Conservation (phyloP, 2,888 invertebrate genomes). For the Ophraella communa region DNA sequence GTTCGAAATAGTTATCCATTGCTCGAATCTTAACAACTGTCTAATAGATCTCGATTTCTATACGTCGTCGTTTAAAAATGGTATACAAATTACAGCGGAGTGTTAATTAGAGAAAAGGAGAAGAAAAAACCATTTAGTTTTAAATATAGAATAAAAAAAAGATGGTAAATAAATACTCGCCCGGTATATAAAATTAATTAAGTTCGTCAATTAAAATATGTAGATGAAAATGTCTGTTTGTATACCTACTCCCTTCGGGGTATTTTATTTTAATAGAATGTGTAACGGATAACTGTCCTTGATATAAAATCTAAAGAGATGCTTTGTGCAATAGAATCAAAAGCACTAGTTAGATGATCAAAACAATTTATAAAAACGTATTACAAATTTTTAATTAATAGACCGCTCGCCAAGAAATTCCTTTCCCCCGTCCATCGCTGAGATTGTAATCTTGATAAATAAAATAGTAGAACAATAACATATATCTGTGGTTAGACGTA, state of each 20-base stretch:
- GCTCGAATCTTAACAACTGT: background rate
- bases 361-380: background rate
- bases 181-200: too few species aligned
- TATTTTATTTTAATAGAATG: background rate
- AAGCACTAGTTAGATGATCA: constrained; percentile 3
- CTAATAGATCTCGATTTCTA: background rate
- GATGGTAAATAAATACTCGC: too few species aligned
- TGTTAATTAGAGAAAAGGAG: too few species aligned
- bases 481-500: background rate
- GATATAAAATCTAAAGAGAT: background rate
- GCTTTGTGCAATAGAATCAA: background rate
- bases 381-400: background rate
- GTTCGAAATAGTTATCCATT: constrained; percentile 4
- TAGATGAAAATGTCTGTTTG: background rate
- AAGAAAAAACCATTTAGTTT: too few species aligned
- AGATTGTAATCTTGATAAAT: background rate
- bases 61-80: background rate
- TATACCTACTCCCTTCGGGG: background rate
- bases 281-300: background rate
- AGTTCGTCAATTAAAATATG: too few species aligned
- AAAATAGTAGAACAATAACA: background rate
- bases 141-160: too few species aligned
- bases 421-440: background rate
- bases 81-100: background rate
- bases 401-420: background rate